Evolutionary conservation across 2,797 vertebrate species (phyloP).

Genomic region (Atherinosoma microstoma): DNA sequence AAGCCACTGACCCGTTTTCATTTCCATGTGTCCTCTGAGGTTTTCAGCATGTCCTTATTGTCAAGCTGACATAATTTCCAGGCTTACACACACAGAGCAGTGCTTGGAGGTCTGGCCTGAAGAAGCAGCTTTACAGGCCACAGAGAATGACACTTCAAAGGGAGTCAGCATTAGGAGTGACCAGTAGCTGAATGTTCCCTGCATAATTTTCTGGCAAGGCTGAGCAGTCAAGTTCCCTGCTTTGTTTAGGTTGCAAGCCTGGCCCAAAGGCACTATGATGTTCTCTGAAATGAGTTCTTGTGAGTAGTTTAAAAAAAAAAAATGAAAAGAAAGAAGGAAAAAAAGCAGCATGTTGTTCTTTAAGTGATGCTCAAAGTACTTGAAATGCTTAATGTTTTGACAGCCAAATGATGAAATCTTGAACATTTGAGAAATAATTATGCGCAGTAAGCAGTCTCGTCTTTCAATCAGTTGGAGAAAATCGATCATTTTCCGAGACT

Average conservation of each 20-base stretch:
- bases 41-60: conserved; percentile 46
- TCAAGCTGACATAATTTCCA: conserved; percentile 44
- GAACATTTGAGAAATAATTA: conserved; percentile 48
- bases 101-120: conserved; percentile 55
- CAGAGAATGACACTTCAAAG: conserved; percentile 63
- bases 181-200: conserved; percentile 42
- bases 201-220: conserved; percentile 44
- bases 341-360: conserved; percentile 9
- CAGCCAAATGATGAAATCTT: conserved; percentile 30
- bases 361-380: not conserved
- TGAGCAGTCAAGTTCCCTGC: conserved; percentile 25
- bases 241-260: conserved; percentile 55
- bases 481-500: conserved; percentile 53
- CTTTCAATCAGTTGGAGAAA: conserved; percentile 30
- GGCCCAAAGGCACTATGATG: conserved; percentile 32
- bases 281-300: conserved; percentile 11
- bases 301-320: conserved; percentile 13
- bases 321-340: conserved; percentile 12
- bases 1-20: conserved; percentile 47
- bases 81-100: conserved; percentile 47
- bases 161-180: conserved; percentile 35
- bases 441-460: conserved; percentile 45
- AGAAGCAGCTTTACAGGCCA: conserved; percentile 45
- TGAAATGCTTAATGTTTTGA: conserved; percentile 26
- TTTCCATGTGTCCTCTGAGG: conserved; percentile 52